phyloP scores from a whole-genome alignment of 2,797 vertebrate species.

The Onychomys arenicola region DNA sequence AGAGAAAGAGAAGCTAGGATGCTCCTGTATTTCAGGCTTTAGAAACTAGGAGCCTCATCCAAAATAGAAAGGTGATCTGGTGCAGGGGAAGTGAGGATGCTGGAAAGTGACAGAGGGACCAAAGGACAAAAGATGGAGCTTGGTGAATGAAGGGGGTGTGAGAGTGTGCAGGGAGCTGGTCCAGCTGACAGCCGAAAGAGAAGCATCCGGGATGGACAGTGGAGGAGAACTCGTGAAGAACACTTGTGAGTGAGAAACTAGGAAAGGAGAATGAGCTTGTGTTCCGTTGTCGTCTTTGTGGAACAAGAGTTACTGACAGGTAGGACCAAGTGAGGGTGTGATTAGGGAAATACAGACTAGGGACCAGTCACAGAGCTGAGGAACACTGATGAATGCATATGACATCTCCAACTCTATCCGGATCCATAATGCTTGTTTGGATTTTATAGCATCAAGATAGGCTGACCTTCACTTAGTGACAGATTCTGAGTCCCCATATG shows the following conservation, averaged over 20 bases:
- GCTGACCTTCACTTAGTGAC: not conserved
- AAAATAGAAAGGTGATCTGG: not conserved
- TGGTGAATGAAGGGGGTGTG: not conserved
- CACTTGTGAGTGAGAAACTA: not conserved
- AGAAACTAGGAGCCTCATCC: not conserved
- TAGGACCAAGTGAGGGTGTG: not conserved
- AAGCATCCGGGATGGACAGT: accelerated
- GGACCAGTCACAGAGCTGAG: not conserved
- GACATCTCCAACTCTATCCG: not conserved
- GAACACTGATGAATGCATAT: accelerated
- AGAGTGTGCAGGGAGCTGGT: no score
- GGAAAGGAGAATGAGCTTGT: not conserved
- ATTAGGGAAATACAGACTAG: not conserved
- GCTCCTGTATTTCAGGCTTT: not conserved
- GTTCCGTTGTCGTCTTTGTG: not conserved
- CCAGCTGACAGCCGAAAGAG: no score
- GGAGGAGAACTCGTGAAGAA: not conserved
- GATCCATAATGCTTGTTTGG: not conserved
- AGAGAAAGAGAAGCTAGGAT: not conserved
- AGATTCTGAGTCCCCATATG: not conserved
- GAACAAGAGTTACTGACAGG: not conserved
- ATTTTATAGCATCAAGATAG: not conserved
- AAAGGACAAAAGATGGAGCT: not conserved
- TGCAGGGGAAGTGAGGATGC: not conserved
- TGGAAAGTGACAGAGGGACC: not conserved